Conservation (phyloP, 2,888 invertebrate genomes). For the Rosalia funebris region DNA sequence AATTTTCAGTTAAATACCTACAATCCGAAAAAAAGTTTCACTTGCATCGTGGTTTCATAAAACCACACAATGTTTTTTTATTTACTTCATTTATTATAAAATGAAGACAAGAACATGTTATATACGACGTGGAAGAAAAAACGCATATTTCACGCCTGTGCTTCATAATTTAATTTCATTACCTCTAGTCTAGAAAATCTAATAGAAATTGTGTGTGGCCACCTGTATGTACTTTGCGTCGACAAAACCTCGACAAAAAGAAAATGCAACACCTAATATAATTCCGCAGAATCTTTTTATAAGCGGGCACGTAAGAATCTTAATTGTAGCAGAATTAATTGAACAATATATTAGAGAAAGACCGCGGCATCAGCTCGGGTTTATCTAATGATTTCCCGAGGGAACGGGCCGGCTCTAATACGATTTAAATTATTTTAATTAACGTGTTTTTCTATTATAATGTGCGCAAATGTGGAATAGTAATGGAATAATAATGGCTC, state of each 20-base stretch:
- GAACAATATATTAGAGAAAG: slow-evolving; percentile 31
- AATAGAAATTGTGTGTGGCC: too few species aligned
- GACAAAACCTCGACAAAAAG: slow-evolving; percentile 8
- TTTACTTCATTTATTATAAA: too few species aligned
- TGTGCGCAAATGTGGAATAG: slow-evolving; percentile 14
- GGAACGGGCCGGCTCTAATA: slow-evolving; percentile 20
- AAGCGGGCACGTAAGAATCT: slow-evolving; percentile 26
- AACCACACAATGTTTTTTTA: too few species aligned
- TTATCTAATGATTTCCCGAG: slow-evolving; percentile 25
- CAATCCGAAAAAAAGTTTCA: too few species aligned
- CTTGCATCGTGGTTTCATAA: too few species aligned
- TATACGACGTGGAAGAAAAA: too few species aligned
- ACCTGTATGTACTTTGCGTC: too few species aligned
- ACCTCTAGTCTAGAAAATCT: too few species aligned
- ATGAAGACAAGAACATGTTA: too few species aligned
- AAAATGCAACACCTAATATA: slow-evolving; percentile 28
- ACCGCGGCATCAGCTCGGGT: slow-evolving; percentile 6
- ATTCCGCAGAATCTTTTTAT: slow-evolving; percentile 25
- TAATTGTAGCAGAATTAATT: slow-evolving; percentile 38
- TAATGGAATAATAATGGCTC: slow-evolving; percentile 19
- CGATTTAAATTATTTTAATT: slow-evolving; percentile 30
- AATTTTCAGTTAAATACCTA: too few species aligned
- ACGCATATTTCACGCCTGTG: too few species aligned
- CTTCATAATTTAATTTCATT: too few species aligned
- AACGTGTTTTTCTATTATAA: slow-evolving; percentile 22